Conservation (phyloP, 2,797 vertebrate genomes). For the Crenuchus spilurus region DNA sequence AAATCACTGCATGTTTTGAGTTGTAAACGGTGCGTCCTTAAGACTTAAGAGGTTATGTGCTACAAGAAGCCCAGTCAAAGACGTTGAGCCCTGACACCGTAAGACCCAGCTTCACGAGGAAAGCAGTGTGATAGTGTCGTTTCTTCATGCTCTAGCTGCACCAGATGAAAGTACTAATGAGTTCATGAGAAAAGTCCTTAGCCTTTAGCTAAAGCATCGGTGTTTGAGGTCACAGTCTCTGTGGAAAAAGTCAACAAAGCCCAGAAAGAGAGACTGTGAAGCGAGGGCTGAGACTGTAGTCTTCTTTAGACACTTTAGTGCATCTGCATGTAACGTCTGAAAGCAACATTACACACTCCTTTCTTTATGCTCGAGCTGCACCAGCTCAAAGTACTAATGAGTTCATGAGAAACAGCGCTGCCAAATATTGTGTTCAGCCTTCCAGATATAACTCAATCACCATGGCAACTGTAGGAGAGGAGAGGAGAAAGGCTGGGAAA, state of each 20-base stretch:
- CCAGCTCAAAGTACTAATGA: conserved; percentile 36
- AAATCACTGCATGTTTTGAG: not conserved
- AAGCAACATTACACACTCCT: not conserved
- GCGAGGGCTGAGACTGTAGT: not conserved
- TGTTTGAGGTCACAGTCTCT: not conserved
- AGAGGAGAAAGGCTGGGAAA: conserved; percentile 5
- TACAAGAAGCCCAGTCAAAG: not conserved
- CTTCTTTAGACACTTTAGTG: not conserved
- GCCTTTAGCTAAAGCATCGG: not conserved
- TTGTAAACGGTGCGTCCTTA: not conserved
- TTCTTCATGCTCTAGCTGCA: conserved; percentile 1
- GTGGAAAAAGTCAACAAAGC: not conserved
- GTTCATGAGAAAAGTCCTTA: conserved; percentile 20
- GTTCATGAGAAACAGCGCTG: conserved; percentile 35
- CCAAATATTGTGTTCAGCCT: conserved; percentile 39
- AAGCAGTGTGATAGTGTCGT: not conserved
- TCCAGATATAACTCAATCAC: conserved; percentile 49
- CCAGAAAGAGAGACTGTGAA: not conserved
- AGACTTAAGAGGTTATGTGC: not conserved
- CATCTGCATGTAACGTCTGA: not conserved
- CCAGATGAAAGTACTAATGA: conserved; percentile 34
- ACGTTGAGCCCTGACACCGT: not conserved
- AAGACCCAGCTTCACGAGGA: too few relatives aligned
- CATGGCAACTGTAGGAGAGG: conserved; percentile 42
- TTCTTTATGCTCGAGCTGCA: conserved; percentile 4